phyloP scores from a whole-genome alignment of 2,888 invertebrate species.

The Drosophila cracens region DNA sequence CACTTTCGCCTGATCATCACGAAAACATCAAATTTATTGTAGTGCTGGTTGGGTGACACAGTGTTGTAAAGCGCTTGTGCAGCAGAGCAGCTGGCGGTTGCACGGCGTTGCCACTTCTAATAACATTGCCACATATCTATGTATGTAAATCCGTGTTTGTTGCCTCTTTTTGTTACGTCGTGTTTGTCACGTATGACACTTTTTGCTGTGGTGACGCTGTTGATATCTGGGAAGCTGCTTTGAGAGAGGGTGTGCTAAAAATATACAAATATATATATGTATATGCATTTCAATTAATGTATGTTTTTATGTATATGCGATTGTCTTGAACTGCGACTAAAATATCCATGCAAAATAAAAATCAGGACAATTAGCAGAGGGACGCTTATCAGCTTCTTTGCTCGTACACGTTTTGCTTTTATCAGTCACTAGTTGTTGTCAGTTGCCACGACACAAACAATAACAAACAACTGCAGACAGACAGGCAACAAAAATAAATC shows the following conservation, averaged over 20 bases:
- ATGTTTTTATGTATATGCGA: neutral
- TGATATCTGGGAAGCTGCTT: conserved; percentile 20
- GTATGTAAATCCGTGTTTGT: conserved; percentile 3
- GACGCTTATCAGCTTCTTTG: conserved; percentile 40
- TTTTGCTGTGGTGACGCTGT: conserved; percentile 25
- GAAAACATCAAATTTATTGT: conserved; percentile 38
- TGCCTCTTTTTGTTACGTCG: conserved; percentile 44
- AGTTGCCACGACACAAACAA: conserved; percentile 44
- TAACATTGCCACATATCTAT: conserved; percentile 9
- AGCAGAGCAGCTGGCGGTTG: conserved; percentile 49
- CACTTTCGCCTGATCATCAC: conserved; percentile 60
- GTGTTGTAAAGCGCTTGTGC: conserved; percentile 57
- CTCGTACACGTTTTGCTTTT: conserved; percentile 46
- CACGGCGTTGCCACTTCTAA: conserved; percentile 47
- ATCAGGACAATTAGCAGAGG: conserved; percentile 8
- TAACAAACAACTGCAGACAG: conserved; percentile 27
- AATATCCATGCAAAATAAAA: neutral
- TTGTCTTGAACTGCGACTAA: conserved; percentile 1
- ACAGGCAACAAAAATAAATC: conserved; percentile 4
- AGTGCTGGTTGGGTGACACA: conserved; percentile 32
- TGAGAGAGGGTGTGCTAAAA: conserved; percentile 21
- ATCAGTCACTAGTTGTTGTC: conserved; percentile 27
- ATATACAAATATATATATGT: conserved; percentile 11
- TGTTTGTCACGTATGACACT: conserved; percentile 57
- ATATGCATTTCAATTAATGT: conserved; percentile 14